Evolutionary conservation across 2,888 invertebrate species (phyloP), one percentile per base, ranked within the genome.

Genomic region (Pyrgus malvae): DNA sequence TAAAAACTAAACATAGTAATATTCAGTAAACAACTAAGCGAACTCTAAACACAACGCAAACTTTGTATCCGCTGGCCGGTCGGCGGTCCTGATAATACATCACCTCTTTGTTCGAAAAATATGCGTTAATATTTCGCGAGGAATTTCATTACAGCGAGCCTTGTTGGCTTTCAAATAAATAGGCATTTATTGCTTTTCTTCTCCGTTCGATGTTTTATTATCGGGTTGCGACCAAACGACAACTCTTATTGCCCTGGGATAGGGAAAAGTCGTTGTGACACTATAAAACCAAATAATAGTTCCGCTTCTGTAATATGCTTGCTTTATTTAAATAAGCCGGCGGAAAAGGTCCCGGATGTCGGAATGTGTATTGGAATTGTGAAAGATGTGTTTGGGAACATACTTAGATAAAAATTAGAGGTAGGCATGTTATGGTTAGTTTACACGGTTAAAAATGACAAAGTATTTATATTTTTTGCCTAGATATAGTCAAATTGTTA

Each of bases 91-190:
- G 68, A 78, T 78, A 83, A 80, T 76, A 80, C 76, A 77, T 81
- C 78, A 83, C 78, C 79, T 83, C 76, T 80, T 80, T 80, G 78
- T 78, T 76, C 76, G 72, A 77, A 82, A 85, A 84, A 83, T 66
- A 83, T 83, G 80, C 81, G 82, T 80, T 83, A 83, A 83, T 87
- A 87, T 85, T 87, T 81, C 72, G 74, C 78, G 70, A 80, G 81
- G 87, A 87, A 87, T 88, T 86, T 87, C 86, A 87, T 87, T 88
- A 87, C 72, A 74, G 76, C 80, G 78, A 71, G 73, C 70, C 77
- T 74, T 79, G 83, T 83, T 84, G 83, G 78, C 81, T 85, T 85
- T 85, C 77, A 76, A 84, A 86, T 83, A 87, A 83, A 87, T 85
- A 83, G 80, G 77, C 78, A 74, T 85, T 86, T 87, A 87, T 87